Evolutionary conservation across 2,888 invertebrate species (phyloP).

Genomic region (Camptogramma bilineatum): DNA sequence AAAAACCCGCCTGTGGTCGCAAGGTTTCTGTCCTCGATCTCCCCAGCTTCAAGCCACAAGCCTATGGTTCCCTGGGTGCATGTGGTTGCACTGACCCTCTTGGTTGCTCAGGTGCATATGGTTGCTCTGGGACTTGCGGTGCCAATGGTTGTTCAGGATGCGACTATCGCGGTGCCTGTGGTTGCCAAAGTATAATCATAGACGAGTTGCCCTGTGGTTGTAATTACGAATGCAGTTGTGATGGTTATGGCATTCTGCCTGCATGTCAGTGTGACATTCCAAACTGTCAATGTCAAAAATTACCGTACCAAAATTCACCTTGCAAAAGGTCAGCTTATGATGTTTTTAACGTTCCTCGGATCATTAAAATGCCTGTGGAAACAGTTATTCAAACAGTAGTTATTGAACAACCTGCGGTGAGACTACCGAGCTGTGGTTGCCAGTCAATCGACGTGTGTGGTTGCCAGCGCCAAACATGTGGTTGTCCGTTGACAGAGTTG

Average conservation of each 20-base stretch:
- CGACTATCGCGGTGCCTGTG: conserved; percentile 10
- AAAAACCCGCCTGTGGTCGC: conserved; percentile 12
- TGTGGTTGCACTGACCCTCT: conserved; percentile 5
- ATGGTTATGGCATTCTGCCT: conserved; percentile 26
- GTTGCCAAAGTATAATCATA: conserved; percentile 28
- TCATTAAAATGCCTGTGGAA: conserved; percentile 21
- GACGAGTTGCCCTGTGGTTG: conserved; percentile 36
- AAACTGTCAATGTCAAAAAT: conserved; percentile 27
- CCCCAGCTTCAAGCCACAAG: conserved; percentile 5
- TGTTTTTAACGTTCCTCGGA: conserved; percentile 3
- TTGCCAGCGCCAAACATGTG: conserved; percentile 25
- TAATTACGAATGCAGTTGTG: conserved; percentile 24
- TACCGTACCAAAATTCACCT: conserved; percentile 1
- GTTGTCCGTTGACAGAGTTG: conserved; percentile 21
- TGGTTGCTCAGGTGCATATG: conserved; percentile 2
- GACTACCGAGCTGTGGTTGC: conserved; percentile 11
- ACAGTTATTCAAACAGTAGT: conserved; percentile 7
- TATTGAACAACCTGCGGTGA: conserved; percentile 9
- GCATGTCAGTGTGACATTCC: conserved; percentile 21
- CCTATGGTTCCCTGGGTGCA: conserved; percentile 11
- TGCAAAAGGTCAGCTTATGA: conserved; percentile 10
- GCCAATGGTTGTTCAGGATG: neutral
- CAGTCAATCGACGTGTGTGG: conserved; percentile 11
- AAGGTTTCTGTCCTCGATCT: neutral
- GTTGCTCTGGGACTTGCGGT: conserved; percentile 11